phyloP scores from a whole-genome alignment of 2,113 vertebrate genomes.

The Stigmatopora nigra region DNA sequence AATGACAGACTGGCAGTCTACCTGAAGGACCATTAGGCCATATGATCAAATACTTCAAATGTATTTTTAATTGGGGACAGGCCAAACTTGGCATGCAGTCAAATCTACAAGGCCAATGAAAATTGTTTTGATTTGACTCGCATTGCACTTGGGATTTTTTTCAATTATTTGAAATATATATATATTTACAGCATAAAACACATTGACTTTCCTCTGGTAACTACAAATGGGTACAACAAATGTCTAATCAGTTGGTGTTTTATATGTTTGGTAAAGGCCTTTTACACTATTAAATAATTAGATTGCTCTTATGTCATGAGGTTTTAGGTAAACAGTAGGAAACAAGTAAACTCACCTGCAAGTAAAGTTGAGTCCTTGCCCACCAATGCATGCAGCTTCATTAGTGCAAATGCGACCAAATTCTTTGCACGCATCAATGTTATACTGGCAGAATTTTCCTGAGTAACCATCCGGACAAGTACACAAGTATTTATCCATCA shows the following conservation, averaged over 20 bases:
- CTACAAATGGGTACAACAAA: too few relatives aligned
- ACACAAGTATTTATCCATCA: constrained; percentile 66
- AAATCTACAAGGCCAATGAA: background rate
- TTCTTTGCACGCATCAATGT: constrained; percentile 60
- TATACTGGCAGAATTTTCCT: constrained; percentile 59
- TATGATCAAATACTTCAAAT: constrained; percentile 8
- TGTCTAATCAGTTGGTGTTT: too few relatives aligned
- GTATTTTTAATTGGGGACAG: constrained; percentile 18
- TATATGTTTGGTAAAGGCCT: too few relatives aligned
- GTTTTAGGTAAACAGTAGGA: background rate
- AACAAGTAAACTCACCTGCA: constrained; percentile 62
- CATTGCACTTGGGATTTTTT: background rate
- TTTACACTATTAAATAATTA: too few relatives aligned
- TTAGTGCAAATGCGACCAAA: constrained; percentile 63
- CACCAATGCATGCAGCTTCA: constrained; percentile 67
- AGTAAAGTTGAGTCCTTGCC: constrained; percentile 67
- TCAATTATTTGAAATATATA: background rate
- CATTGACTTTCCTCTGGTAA: too few relatives aligned
- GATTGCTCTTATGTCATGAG: too few relatives aligned
- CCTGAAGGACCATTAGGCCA: constrained; percentile 12
- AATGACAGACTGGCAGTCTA: constrained; percentile 43
- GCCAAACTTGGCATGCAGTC: background rate
- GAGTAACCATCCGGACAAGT: constrained; percentile 68
- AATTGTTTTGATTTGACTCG: background rate
- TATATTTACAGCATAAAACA: too few relatives aligned